These are phyloP conservation scores for Channa argus DNA, from an alignment of 2,113 vertebrate genomes.

Conservation along the genomic window DNA sequence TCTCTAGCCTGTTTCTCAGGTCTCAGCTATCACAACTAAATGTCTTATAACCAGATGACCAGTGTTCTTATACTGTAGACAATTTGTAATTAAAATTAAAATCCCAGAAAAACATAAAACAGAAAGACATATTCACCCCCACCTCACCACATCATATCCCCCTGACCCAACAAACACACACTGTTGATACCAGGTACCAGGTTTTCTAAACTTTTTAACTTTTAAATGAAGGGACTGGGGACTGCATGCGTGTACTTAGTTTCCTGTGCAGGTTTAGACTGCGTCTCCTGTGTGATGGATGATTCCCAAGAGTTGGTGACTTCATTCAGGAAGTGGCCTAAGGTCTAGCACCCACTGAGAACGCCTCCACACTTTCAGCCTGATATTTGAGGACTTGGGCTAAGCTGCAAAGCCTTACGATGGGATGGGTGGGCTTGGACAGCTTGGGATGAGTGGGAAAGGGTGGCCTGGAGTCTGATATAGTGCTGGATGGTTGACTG, in stretches of 20 bases:
- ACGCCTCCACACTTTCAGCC: slow-evolving; percentile 5
- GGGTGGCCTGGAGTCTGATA: slow-evolving; percentile 9
- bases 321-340: slow-evolving; percentile 77
- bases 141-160: too few relatives aligned
- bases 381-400: slow-evolving; percentile 15
- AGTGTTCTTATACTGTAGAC: too few relatives aligned
- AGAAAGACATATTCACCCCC: too few relatives aligned
- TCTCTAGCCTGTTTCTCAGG: too few relatives aligned
- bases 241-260: slow-evolving; percentile 43
- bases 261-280: slow-evolving; percentile 62
- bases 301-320: slow-evolving; percentile 76
- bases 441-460: slow-evolving; percentile 25
- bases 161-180: too few relatives aligned
- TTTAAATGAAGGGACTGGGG: not conserved
- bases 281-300: slow-evolving; percentile 70
- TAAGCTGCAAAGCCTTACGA: not conserved
- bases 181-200: too few relatives aligned
- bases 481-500: slow-evolving; percentile 9
- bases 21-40: too few relatives aligned
- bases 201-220: too few relatives aligned
- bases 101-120: too few relatives aligned
- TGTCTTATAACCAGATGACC: too few relatives aligned
- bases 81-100: too few relatives aligned
- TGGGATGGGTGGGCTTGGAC: slow-evolving; percentile 27
- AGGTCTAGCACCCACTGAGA: slow-evolving; percentile 63